Conservation (phyloP, 64 coral and sea anemone genomes). For the Porites australiensis region DNA sequence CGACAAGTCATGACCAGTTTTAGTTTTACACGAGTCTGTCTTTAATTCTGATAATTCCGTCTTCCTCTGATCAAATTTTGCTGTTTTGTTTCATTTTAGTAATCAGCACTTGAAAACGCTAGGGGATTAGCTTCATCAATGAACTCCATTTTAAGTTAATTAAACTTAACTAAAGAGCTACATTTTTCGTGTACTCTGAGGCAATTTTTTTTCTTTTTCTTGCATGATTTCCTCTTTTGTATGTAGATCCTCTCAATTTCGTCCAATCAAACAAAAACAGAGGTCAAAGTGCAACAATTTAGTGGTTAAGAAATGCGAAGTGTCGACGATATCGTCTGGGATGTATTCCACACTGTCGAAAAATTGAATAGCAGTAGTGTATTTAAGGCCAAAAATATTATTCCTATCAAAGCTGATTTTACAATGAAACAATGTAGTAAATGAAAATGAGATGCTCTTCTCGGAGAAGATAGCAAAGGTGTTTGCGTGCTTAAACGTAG, state of each 20-base stretch:
- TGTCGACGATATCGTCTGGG: background rate
- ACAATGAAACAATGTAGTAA: no score
- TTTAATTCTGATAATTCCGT: no score
- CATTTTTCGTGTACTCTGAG: background rate
- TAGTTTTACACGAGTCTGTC: no score
- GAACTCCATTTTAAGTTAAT: background rate
- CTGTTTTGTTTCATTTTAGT: background rate
- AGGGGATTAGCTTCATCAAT: background rate
- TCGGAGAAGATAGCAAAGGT: background rate
- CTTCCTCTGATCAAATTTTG: background rate
- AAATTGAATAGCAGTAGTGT: no score
- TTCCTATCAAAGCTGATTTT: background rate
- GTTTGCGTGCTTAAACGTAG: background rate
- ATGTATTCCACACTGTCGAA: no score
- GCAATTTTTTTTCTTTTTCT: background rate
- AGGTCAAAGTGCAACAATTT: background rate
- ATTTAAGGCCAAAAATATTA: background rate
- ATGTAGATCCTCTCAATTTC: background rate
- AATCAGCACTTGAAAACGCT: background rate
- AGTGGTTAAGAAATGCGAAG: background rate
- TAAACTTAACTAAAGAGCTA: background rate
- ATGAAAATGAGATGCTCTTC: no score
- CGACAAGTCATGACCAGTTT: no score
- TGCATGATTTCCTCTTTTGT: background rate
- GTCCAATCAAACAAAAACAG: background rate